These are phyloP conservation scores for Brachyptera risi DNA, from an alignment of 2,888 invertebrate species.

Conservation along the genomic window DNA sequence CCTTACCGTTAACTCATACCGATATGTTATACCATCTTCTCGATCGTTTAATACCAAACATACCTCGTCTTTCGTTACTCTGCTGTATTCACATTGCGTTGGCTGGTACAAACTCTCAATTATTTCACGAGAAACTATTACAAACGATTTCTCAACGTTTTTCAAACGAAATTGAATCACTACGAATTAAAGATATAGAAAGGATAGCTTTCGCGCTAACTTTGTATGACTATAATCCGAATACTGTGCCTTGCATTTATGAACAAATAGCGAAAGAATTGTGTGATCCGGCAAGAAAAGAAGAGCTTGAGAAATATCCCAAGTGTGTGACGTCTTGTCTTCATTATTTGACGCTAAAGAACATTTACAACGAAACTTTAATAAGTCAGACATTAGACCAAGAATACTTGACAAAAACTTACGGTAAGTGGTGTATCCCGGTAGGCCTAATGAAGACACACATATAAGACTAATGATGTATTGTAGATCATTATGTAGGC, in stretches of 20 bases:
- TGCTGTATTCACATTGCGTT: conserved; percentile 64
- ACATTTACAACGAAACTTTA: conserved; percentile 56
- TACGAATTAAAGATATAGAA: conserved; percentile 72
- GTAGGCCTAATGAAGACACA: too few species aligned
- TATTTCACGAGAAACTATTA: conserved; percentile 48
- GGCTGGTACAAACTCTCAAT: conserved; percentile 53
- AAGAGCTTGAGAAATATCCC: conserved; percentile 56
- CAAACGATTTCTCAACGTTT: conserved; percentile 53
- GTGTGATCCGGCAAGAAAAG: conserved; percentile 48
- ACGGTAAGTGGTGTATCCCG: conserved; percentile 52
- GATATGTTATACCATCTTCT: conserved; percentile 50
- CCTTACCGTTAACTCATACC: conserved; percentile 47
- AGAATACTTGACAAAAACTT: conserved; percentile 55
- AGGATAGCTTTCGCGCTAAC: conserved; percentile 59
- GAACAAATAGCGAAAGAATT: conserved; percentile 49
- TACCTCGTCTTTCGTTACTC: conserved; percentile 56
- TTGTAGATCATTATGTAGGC: too few species aligned
- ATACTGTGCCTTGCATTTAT: conserved; percentile 49
- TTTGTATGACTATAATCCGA: conserved; percentile 56
- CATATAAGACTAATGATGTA: too few species aligned
- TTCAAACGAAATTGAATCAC: conserved; percentile 45
- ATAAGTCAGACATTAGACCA: conserved; percentile 53
- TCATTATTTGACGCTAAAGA: conserved; percentile 55
- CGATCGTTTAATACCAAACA: conserved; percentile 51
- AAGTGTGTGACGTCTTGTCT: conserved; percentile 58